Percentiles rank a stretch among this genome's conserved stretches.
phyloP scores from a whole-genome alignment of 2,113 vertebrate species.

The Diphyllodes magnificus region DNA sequence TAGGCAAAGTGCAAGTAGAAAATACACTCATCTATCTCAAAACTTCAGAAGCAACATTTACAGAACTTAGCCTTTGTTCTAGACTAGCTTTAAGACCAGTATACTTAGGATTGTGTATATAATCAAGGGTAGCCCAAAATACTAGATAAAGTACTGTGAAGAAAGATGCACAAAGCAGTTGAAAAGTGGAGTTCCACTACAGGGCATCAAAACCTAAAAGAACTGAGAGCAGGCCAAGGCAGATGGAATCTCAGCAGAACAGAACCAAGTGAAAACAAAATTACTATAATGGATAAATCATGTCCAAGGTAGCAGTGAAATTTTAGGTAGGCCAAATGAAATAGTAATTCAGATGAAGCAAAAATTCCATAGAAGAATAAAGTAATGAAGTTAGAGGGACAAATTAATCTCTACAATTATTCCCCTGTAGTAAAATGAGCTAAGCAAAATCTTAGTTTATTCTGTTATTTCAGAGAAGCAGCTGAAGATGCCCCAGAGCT shows the following conservation, averaged over 20 bases:
- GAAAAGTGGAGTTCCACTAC: not conserved
- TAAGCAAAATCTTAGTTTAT: not conserved
- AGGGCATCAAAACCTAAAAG: not conserved
- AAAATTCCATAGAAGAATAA: not conserved
- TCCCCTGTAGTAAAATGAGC: not conserved
- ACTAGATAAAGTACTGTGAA: not conserved
- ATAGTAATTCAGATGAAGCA: not conserved
- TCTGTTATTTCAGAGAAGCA: not conserved
- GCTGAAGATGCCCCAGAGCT: not conserved
- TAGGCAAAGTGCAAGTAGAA: not conserved
- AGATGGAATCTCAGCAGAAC: not conserved
- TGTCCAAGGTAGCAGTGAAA: not conserved
- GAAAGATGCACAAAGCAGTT: not conserved
- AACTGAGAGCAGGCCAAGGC: not conserved
- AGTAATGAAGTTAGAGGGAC: not conserved
- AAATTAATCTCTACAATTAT: not conserved
- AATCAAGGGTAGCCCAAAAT: not conserved
- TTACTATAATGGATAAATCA: not conserved
- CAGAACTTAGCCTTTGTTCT: not conserved
- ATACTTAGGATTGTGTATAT: not conserved
- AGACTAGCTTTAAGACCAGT: not conserved
- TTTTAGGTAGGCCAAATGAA: not conserved
- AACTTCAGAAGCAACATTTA: not conserved
- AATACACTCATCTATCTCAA: not conserved
- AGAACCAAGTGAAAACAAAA: not conserved